Conservation (phyloP, 2,888 invertebrate species). For the Herminia tarsipennalis region DNA sequence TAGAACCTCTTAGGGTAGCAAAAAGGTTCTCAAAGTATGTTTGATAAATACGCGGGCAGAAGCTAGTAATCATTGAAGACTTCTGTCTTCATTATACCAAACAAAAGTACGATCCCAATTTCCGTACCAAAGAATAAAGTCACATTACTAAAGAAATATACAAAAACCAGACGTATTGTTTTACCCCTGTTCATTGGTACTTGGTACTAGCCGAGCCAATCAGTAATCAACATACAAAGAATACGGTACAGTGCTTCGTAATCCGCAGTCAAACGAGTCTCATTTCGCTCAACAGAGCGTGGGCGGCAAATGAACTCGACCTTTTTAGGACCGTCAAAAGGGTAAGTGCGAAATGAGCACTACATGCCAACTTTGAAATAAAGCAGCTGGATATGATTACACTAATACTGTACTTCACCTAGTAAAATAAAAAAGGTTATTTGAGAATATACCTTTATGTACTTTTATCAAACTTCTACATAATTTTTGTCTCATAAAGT, state of each 20-base stretch:
- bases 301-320: conserved; percentile 69
- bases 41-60: no score
- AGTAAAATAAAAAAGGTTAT: not conserved
- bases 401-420: not conserved
- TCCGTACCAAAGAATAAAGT: no score
- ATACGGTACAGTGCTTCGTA: conserved; percentile 44
- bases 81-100: no score
- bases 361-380: conserved; percentile 46
- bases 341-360: conserved; percentile 73
- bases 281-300: conserved; percentile 54
- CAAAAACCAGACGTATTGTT: conserved; percentile 9
- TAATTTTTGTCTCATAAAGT: no score
- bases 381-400: conserved; percentile 30
- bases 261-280: conserved; percentile 52
- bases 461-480: no score
- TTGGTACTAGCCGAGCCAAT: conserved; percentile 33
- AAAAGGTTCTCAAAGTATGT: no score
- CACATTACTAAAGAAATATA: no score
- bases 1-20: no score
- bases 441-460: no score
- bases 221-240: conserved; percentile 61
- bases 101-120: no score
- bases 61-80: no score
- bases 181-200: conserved; percentile 5
- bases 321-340: conserved; percentile 70